Evolutionary conservation across 2,113 vertebrate genomes (phyloP), one percentile per base, ranked within the genome.

Genomic region (Callipepla squamata): DNA sequence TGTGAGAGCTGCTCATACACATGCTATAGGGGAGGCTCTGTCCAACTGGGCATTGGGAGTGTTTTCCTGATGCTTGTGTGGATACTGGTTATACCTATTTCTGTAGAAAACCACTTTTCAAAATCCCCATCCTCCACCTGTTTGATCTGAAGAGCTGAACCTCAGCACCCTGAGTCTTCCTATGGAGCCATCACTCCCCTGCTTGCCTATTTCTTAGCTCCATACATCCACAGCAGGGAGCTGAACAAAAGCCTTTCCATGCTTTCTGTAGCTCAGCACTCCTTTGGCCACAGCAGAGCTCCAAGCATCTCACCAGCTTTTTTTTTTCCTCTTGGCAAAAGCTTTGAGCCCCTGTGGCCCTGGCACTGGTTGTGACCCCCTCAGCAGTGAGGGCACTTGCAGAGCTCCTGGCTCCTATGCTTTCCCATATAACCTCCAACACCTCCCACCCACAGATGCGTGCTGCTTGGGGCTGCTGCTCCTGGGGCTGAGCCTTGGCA

Each of bases 81-180:
- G 44, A 87, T 80, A 58, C n/a, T 51, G 34, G 38, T 73, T 30
- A 30, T 0, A 0, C 53, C 23, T 38, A 5, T 79, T 68, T 78
- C 26, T 73, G 58, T 55, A 67, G 87, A 89, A 80, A 55, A n/a
- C 20, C 9, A 17, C 50, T 86, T 80, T 74, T 55, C 38, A 69
- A 81, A 89, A 69, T 48, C 15, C 16, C 13, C 6, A 2, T 61
- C 47, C 84, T 62, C 63, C 10, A 17, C 1, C 0, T 32, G 23
- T 89, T 51, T 73, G 59, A 78, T 32, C 50, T 87, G 30, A 53
- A 72, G 58, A 90, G 44, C 32, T 88, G 80, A 70, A 66, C 28
- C 17, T 58, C 50, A 13, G 22, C 61, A 66, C 73, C 74, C 59
- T 2, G 3, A 51, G 12, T 30, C 32, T 92, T 77, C 51, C 42